A percentile compares a stretch with the other conserved stretches of the same genome.
Evolutionary conservation across 2,888 invertebrate species (phyloP).

Genomic region (Pachydiplax longipennis): DNA sequence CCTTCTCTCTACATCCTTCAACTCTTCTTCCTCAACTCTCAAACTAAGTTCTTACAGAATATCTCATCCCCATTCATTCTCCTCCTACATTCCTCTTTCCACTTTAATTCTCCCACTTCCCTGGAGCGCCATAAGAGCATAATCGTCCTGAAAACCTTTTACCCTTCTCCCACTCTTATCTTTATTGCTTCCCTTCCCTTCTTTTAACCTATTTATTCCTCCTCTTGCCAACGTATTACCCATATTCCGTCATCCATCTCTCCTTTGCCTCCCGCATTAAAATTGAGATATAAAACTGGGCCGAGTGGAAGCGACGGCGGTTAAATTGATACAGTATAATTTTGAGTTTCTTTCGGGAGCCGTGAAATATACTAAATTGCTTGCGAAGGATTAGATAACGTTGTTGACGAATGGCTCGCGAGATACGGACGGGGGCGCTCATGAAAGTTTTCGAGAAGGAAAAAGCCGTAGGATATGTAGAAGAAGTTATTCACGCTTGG

Average conservation of each 20-base stretch:
- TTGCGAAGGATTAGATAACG: too few species aligned
- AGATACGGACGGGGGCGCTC: too few species aligned
- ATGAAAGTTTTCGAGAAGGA: too few species aligned
- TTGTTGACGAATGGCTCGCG: too few species aligned
- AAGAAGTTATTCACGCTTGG: too few species aligned
- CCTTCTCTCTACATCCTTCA: not conserved
- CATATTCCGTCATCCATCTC: not conserved
- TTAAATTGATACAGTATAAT: too few species aligned
- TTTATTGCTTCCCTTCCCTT: not conserved
- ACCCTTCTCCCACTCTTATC: not conserved
- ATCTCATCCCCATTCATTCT: not conserved
- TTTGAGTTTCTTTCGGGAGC: too few species aligned
- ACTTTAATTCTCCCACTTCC: not conserved
- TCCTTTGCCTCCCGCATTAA: not conserved
- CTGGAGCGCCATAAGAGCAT: not conserved
- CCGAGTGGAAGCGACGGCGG: too few species aligned
- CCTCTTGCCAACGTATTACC: not conserved
- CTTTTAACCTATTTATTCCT: not conserved
- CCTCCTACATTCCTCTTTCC: not conserved
- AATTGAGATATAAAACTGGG: too few species aligned
- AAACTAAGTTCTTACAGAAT: not conserved
- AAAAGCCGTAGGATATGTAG: too few species aligned
- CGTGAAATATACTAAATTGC: too few species aligned
- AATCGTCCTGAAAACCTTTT: not conserved
- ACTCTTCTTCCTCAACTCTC: not conserved